Conservation (phyloP, 2,797 vertebrate species). For the Micrastur ruficollis region DNA sequence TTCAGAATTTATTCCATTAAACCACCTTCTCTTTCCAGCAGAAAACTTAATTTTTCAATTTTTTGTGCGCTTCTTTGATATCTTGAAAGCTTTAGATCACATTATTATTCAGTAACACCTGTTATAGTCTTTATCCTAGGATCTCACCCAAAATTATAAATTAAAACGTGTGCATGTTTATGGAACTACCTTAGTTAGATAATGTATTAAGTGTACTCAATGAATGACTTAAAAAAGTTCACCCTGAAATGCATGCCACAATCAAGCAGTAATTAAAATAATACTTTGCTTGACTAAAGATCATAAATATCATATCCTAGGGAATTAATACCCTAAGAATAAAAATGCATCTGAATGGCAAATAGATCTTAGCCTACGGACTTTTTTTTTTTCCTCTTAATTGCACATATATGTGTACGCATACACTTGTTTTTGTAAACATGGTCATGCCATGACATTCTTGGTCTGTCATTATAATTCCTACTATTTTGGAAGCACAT, state of each 20-base stretch:
- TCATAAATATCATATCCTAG: background rate
- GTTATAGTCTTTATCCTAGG: background rate
- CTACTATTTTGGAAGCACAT: background rate
- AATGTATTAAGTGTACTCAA: background rate
- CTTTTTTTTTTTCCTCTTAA: background rate
- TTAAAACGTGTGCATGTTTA: background rate
- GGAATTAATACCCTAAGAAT: background rate
- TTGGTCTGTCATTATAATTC: background rate
- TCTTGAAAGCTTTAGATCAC: background rate
- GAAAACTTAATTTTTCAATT: background rate
- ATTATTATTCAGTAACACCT: background rate
- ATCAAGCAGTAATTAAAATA: slow-evolving; percentile 31
- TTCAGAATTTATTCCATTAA: background rate
- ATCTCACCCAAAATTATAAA: background rate
- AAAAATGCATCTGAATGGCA: background rate
- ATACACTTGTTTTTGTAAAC: background rate
- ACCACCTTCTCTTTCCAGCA: background rate
- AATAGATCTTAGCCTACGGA: background rate
- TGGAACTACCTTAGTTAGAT: background rate
- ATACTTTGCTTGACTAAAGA: background rate
- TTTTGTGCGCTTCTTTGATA: background rate
- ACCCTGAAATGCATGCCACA: background rate
- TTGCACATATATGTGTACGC: background rate
- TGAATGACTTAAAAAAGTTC: background rate
- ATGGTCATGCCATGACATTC: background rate